Evolutionary conservation across 2,113 vertebrate species (phyloP).

Genomic region (Podarcis cretensis): DNA sequence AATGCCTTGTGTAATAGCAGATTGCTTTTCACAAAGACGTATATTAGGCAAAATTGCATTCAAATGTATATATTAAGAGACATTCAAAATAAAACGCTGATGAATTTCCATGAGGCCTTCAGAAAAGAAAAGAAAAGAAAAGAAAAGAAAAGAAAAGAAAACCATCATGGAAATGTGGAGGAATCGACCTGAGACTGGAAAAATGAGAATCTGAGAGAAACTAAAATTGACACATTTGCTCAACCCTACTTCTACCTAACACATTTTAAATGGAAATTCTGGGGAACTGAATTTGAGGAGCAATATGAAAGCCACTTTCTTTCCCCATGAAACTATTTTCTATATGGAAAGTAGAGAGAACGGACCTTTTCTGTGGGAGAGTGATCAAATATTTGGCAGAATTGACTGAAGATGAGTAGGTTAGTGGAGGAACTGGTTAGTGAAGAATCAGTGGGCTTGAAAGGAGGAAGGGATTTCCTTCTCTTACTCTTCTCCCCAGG

Average conservation of each 20-base stretch:
- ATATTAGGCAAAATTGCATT: no score
- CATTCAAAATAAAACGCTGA: no score
- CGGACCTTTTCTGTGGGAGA: neutral
- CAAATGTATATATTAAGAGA: no score
- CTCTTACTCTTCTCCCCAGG: neutral
- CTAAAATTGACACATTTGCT: no score
- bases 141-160: no score
- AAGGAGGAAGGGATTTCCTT: neutral
- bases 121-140: no score
- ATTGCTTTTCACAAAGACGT: no score
- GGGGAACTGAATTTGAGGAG: neutral
- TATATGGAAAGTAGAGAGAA: neutral
- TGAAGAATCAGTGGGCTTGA: neutral
- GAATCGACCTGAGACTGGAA: no score
- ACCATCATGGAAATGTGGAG: no score
- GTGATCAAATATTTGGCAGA: neutral
- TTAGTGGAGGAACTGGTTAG: neutral
- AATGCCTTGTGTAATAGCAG: no score
- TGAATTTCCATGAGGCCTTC: no score
- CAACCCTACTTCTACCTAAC: neutral
- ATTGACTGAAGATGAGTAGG: neutral
- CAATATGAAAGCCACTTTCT: neutral
- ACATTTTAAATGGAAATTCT: neutral
- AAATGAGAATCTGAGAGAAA: no score
- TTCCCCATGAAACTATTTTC: neutral